Conservation (phyloP, 2,888 invertebrate species). For the Agrotis puta region DNA sequence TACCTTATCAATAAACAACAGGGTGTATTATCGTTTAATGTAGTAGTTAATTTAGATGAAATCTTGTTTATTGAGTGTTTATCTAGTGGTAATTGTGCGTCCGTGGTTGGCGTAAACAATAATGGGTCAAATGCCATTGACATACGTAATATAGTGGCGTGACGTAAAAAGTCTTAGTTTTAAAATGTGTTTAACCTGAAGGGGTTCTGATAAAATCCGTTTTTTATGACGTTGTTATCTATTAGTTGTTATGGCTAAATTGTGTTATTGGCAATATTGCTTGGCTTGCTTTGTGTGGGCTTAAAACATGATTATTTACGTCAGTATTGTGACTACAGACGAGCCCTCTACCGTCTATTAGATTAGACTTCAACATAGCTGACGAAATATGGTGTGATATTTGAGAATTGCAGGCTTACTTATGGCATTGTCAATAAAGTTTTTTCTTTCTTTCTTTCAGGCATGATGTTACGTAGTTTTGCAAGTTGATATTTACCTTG, state of each 20-base stretch:
- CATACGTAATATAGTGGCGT: constrained; percentile 72
- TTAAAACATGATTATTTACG: neutral
- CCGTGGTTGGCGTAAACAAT: constrained; percentile 71
- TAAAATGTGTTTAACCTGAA: constrained; percentile 22
- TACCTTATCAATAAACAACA: constrained; percentile 63
- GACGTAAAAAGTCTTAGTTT: constrained; percentile 64
- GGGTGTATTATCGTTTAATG: constrained; percentile 56
- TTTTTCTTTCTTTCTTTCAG: too few species aligned
- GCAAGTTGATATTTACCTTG: too few species aligned
- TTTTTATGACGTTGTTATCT: neutral
- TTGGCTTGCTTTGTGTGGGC: neutral
- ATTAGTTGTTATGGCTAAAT: constrained; percentile 17
- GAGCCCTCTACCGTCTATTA: neutral
- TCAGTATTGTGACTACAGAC: neutral
- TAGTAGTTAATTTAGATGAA: constrained; percentile 62
- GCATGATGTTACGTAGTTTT: too few species aligned
- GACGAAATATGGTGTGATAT: neutral
- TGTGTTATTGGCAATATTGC: constrained; percentile 1
- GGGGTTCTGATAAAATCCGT: constrained; percentile 19
- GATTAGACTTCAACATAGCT: neutral
- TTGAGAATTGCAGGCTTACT: too few species aligned
- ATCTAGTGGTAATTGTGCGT: constrained; percentile 73
- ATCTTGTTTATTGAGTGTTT: constrained; percentile 73
- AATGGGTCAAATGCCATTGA: constrained; percentile 75
- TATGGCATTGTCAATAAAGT: too few species aligned